phyloP scores from a whole-genome alignment of 1,140 invertebrate genomes.

The Tetranychus cinnabarinus region DNA sequence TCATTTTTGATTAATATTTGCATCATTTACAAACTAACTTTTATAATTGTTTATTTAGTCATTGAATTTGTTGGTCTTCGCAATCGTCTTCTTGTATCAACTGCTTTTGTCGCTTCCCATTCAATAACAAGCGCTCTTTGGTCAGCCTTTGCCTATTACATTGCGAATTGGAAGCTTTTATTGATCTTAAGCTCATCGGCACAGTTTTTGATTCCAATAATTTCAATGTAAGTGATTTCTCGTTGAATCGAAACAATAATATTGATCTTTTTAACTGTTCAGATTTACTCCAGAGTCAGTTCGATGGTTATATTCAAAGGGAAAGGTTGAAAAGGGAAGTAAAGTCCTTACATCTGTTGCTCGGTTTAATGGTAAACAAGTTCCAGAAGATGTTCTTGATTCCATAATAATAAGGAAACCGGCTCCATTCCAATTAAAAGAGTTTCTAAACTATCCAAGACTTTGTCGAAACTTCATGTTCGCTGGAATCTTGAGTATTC shows the following conservation, averaged over 20 bases:
- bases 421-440: neutral
- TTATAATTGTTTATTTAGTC: neutral
- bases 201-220: neutral
- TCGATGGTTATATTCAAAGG: slow-evolving; percentile 54
- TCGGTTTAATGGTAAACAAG: slow-evolving; percentile 43
- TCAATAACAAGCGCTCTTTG: slow-evolving; percentile 4
- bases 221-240: neutral
- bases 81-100: slow-evolving; percentile 3
- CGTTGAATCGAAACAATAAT: neutral
- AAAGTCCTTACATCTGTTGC: slow-evolving; percentile 51
- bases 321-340: slow-evolving; percentile 46
- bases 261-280: neutral
- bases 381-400: slow-evolving; percentile 29
- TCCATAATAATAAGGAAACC: neutral
- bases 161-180: neutral
- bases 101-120: slow-evolving; percentile 6
- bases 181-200: neutral
- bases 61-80: slow-evolving; percentile 7
- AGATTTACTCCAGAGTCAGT: slow-evolving; percentile 18
- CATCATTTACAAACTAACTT: neutral
- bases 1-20: neutral
- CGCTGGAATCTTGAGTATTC: neutral
- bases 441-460: neutral
- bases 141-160: neutral
- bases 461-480: neutral